These are phyloP conservation scores for Petrocephalus zakoni DNA, from an alignment of 2,113 vertebrate genomes.

Conservation along the genomic window DNA sequence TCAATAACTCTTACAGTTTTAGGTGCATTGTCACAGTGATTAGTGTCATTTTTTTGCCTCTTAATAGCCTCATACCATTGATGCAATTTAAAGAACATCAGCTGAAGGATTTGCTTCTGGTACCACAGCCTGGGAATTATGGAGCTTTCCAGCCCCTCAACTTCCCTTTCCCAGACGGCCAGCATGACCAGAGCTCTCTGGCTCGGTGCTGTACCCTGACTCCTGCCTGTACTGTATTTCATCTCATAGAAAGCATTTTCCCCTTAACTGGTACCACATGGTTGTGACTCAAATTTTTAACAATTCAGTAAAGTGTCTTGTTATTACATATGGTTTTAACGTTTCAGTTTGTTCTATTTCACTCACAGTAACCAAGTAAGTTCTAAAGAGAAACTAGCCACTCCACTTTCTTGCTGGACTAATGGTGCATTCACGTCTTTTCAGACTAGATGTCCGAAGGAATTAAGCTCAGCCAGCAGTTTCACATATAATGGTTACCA, in stretches of 20 bases:
- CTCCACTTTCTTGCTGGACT: neutral
- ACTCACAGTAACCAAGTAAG: neutral
- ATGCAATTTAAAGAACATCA: neutral
- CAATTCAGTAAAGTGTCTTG: conserved; percentile 44
- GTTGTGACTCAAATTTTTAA: conserved; percentile 30
- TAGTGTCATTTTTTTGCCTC: neutral
- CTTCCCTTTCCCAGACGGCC: neutral
- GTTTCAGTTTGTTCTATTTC: neutral
- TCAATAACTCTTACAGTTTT: neutral
- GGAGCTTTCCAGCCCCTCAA: neutral
- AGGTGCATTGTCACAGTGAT: neutral
- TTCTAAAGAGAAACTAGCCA: neutral
- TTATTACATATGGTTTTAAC: conserved; percentile 32
- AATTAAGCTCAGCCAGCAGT: neutral
- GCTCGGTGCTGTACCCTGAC: conserved; percentile 41
- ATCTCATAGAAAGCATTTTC: conserved; percentile 36
- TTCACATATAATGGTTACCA: neutral
- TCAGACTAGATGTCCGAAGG: neutral
- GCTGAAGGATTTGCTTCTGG: neutral
- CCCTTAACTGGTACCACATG: conserved; percentile 30
- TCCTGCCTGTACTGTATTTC: conserved; percentile 40
- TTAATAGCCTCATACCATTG: neutral
- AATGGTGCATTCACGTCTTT: neutral
- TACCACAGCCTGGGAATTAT: neutral
- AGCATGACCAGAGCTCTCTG: conserved; percentile 13